Percentiles rank a stretch among this genome's conserved stretches.
Evolutionary conservation across 2,113 vertebrate genomes (phyloP).

Genomic region (Tiliqua scincoides): DNA sequence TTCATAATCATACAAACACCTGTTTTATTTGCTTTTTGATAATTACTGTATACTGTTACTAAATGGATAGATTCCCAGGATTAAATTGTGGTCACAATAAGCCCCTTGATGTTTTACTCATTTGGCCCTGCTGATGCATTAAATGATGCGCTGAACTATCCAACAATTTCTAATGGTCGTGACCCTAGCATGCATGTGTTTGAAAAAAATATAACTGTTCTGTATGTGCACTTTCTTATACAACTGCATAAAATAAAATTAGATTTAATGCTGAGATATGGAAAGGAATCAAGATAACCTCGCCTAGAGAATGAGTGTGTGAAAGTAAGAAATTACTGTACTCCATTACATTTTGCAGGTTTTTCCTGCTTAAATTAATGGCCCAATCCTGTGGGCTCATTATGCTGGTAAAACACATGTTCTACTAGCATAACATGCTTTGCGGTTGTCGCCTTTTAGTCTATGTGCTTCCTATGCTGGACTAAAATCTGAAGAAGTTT

Average conservation of each 20-base stretch:
- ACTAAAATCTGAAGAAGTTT: background rate
- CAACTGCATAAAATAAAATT: too few relatives aligned
- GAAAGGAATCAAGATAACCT: too few relatives aligned
- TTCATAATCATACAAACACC: slow-evolving; percentile 6
- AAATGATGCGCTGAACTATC: background rate
- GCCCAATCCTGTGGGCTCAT: background rate
- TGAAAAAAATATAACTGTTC: background rate
- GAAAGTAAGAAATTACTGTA: background rate
- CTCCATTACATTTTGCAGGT: background rate
- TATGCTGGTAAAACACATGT: too few relatives aligned
- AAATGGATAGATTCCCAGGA: background rate
- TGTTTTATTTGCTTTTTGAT: slow-evolving; percentile 24
- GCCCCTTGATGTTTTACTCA: background rate
- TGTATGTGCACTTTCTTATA: background rate
- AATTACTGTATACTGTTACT: background rate
- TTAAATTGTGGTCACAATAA: background rate
- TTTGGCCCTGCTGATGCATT: background rate
- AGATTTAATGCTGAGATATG: background rate
- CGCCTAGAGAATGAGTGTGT: background rate
- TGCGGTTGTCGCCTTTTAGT: too few relatives aligned
- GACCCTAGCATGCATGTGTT: background rate
- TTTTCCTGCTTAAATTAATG: background rate
- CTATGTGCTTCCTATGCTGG: background rate
- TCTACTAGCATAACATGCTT: too few relatives aligned
- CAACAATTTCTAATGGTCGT: background rate